A percentile compares a stretch with the other conserved stretches of the same genome.
Evolutionary conservation across 2,888 invertebrate species (phyloP).

Genomic region (Eupithecia pulchellata): DNA sequence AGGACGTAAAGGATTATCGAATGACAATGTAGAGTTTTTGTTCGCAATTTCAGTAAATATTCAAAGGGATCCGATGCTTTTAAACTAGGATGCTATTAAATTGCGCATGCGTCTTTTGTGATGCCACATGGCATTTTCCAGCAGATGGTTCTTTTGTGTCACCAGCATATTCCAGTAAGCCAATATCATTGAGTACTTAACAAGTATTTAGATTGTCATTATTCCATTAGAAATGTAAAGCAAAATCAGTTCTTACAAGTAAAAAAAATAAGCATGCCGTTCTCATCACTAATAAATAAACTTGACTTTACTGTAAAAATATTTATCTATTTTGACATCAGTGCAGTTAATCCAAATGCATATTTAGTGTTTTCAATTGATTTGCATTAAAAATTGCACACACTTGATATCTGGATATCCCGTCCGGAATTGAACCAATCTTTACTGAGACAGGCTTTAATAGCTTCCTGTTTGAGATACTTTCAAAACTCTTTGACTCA

Average conservation of each 20-base stretch:
- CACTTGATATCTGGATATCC: background rate
- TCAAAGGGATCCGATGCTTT: constrained; percentile 73
- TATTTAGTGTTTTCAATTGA: background rate
- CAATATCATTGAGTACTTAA: constrained; percentile 53
- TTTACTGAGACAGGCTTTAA: background rate
- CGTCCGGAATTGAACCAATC: background rate
- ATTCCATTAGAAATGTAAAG: constrained; percentile 10
- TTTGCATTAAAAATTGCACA: background rate
- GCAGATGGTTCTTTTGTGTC: constrained; percentile 78
- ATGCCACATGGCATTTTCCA: constrained; percentile 80
- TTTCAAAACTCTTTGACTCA: background rate
- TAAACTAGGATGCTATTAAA: constrained; percentile 82
- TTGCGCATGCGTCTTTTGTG: constrained; percentile 82
- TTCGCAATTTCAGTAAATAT: constrained; percentile 67
- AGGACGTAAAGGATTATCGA: constrained; percentile 84
- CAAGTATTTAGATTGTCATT: constrained; percentile 31
- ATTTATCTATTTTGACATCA: background rate
- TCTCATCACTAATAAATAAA: too few relatives aligned
- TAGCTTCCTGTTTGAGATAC: background rate
- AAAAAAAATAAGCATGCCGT: background rate
- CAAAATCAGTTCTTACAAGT: background rate
- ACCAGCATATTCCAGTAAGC: constrained; percentile 63
- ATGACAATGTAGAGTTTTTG: constrained; percentile 81
- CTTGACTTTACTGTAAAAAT: background rate
- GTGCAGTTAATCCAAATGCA: background rate